Percentiles rank a stretch among this genome's conserved stretches.
phyloP scores from a whole-genome alignment of 2,888 invertebrate species.

The Desoria tigrina region DNA sequence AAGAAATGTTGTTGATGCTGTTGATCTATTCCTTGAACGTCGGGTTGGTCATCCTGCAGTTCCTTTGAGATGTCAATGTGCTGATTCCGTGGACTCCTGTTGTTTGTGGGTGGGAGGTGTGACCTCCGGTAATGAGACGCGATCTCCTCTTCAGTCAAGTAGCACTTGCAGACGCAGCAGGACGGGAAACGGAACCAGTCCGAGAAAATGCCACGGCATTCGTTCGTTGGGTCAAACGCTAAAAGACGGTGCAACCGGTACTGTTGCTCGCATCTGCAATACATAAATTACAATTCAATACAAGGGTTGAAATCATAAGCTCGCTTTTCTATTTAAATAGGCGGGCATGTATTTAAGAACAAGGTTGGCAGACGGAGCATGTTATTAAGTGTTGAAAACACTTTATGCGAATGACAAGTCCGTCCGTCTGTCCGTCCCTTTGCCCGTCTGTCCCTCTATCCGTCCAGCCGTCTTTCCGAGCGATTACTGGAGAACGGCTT shows the following conservation, averaged over 20 bases:
- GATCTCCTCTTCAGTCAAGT: slow-evolving; percentile 36
- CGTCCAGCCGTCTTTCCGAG: no score
- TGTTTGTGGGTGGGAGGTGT: slow-evolving; percentile 19
- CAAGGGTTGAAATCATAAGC: not conserved
- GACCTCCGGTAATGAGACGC: slow-evolving; percentile 28
- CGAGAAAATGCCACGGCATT: slow-evolving; percentile 89
- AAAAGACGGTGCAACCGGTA: slow-evolving; percentile 82
- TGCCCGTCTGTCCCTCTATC: no score
- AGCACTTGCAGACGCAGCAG: slow-evolving; percentile 66
- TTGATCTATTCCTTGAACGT: slow-evolving; percentile 48
- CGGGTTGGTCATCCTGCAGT: no score
- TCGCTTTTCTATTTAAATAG: not conserved
- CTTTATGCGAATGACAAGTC: no score
- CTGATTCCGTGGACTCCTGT: slow-evolving; percentile 33
- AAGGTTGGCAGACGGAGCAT: no score
- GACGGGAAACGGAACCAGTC: slow-evolving; percentile 89
- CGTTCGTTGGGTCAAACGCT: slow-evolving; percentile 89
- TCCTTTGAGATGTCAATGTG: slow-evolving; percentile 36
- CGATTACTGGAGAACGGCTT: no score
- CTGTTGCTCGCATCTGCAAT: slow-evolving; percentile 83
- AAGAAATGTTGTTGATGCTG: slow-evolving; percentile 35
- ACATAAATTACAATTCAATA: not conserved
- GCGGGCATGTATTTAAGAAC: no score
- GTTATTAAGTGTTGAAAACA: no score
- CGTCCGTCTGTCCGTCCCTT: no score